These are phyloP conservation scores for Drosophila pseudoananassae DNA, from an alignment of 1,140 invertebrate species.

Conservation along the genomic window DNA sequence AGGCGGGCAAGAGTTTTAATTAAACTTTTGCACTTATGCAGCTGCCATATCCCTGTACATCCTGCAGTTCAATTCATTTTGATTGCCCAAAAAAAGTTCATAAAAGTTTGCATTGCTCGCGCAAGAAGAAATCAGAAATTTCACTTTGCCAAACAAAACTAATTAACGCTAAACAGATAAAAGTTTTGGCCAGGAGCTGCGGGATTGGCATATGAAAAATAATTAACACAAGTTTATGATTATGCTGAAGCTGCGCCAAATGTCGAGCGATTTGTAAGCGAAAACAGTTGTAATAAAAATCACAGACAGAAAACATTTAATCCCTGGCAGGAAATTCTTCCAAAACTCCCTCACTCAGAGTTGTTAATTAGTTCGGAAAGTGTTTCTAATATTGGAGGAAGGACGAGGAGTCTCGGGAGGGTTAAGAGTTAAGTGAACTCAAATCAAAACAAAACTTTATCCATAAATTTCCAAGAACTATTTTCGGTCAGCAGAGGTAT, in stretches of 20 bases:
- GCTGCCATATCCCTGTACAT: constrained; percentile 60
- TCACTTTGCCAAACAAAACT: constrained; percentile 78
- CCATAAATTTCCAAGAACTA: constrained; percentile 64
- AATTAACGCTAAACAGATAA: constrained; percentile 83
- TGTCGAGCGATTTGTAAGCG: constrained; percentile 73
- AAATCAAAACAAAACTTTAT: constrained; percentile 62
- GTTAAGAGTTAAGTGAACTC: constrained; percentile 58
- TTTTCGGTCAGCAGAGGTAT: constrained; percentile 23
- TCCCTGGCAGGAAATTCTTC: constrained; percentile 26
- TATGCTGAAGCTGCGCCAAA: constrained; percentile 61
- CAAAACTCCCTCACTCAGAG: constrained; percentile 33
- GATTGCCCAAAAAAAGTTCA: constrained; percentile 73
- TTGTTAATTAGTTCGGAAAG: constrained; percentile 74
- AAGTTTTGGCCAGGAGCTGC: constrained; percentile 45
- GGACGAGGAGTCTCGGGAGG: neutral
- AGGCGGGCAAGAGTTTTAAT: constrained; percentile 56
- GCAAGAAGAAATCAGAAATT: constrained; percentile 77
- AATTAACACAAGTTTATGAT: constrained; percentile 82
- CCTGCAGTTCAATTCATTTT: constrained; percentile 79
- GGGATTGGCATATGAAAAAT: constrained; percentile 73
- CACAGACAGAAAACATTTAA: constrained; percentile 77
- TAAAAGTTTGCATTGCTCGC: constrained; percentile 57
- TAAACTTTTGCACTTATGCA: constrained; percentile 81
- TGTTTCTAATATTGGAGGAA: constrained; percentile 58
- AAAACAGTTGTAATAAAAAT: constrained; percentile 72